Evolutionary conservation across 2,797 vertebrate genomes (phyloP).

Genomic region (Phylloscopus collybita): DNA sequence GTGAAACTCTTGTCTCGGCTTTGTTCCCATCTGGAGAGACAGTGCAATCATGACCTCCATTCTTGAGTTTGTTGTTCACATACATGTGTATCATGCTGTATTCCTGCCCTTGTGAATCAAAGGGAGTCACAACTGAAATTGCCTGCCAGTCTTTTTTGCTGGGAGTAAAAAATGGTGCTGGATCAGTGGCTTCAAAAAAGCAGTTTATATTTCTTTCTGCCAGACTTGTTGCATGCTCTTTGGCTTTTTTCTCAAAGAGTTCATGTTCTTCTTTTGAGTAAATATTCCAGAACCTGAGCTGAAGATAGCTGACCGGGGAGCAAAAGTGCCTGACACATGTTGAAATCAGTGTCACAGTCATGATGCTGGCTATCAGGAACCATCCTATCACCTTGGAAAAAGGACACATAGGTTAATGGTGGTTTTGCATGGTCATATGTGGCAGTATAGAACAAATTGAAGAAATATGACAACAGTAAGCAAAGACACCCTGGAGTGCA

Average conservation of each 20-base stretch:
- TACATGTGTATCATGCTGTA: slow-evolving; percentile 81
- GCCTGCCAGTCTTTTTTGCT: slow-evolving; percentile 73
- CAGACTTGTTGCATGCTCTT: slow-evolving; percentile 74
- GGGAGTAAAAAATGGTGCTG: slow-evolving; percentile 53
- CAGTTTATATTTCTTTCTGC: slow-evolving; percentile 77
- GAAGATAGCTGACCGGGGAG: slow-evolving; percentile 79
- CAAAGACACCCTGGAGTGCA: not conserved
- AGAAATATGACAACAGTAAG: not conserved
- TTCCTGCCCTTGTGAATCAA: slow-evolving; percentile 31
- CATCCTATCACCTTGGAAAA: slow-evolving; percentile 80
- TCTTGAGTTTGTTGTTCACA: not conserved
- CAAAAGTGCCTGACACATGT: slow-evolving; percentile 59
- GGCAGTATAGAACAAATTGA: not conserved
- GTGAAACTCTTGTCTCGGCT: rapidly evolving
- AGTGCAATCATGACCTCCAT: not conserved
- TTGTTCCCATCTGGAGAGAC: slow-evolving; percentile 16
- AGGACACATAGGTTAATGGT: not conserved
- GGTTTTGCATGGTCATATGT: not conserved
- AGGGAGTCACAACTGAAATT: slow-evolving; percentile 75
- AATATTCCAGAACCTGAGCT: slow-evolving; percentile 78
- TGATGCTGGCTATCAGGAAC: slow-evolving; percentile 75
- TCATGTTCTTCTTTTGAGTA: slow-evolving; percentile 75
- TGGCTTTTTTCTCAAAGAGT: slow-evolving; percentile 62
- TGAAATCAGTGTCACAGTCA: slow-evolving; percentile 46
- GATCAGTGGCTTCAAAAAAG: slow-evolving; percentile 74